Percentiles rank a stretch among this genome's conserved stretches.
Evolutionary conservation across 2,888 invertebrate species (phyloP).

Genomic region (Vandiemenella viatica): DNA sequence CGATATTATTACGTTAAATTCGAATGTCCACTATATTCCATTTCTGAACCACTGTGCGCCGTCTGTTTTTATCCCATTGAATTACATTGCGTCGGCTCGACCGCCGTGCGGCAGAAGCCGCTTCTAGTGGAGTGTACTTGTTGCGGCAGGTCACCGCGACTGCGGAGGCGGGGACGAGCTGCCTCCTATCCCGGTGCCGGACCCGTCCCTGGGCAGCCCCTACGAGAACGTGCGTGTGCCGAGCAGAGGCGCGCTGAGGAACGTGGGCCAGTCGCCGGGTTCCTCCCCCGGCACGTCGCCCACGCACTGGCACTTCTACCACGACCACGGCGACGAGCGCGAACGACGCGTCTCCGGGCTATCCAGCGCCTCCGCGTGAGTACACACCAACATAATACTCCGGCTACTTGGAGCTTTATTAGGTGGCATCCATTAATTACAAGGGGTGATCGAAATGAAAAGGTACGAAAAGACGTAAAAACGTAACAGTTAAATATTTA

Average conservation of each 20-base stretch:
- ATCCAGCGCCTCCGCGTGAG: constrained; percentile 1
- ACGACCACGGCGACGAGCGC: constrained; percentile 16
- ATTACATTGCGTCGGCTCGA: background rate
- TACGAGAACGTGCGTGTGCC: constrained; percentile 45
- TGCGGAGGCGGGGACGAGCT: constrained; percentile 30
- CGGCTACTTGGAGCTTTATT: no score
- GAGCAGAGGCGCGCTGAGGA: constrained; percentile 26
- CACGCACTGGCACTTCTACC: constrained; percentile 37
- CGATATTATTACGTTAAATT: no score
- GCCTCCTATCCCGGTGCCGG: constrained; percentile 49
- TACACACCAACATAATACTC: no score
- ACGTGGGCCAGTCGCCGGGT: constrained; percentile 15
- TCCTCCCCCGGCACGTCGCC: constrained; percentile 37
- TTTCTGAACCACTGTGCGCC: no score
- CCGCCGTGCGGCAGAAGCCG: background rate
- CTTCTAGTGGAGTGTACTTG: background rate
- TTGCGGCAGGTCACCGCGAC: constrained; percentile 6
- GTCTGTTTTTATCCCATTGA: no score
- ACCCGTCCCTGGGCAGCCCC: constrained; percentile 44
- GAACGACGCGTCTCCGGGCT: background rate
- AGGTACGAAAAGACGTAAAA: no score
- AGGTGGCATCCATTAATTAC: no score
- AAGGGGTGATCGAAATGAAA: no score
- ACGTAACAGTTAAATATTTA: no score
- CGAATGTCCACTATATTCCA: no score